phyloP scores from a whole-genome alignment of 2,888 invertebrate species.

The Leucoptera coffeella region DNA sequence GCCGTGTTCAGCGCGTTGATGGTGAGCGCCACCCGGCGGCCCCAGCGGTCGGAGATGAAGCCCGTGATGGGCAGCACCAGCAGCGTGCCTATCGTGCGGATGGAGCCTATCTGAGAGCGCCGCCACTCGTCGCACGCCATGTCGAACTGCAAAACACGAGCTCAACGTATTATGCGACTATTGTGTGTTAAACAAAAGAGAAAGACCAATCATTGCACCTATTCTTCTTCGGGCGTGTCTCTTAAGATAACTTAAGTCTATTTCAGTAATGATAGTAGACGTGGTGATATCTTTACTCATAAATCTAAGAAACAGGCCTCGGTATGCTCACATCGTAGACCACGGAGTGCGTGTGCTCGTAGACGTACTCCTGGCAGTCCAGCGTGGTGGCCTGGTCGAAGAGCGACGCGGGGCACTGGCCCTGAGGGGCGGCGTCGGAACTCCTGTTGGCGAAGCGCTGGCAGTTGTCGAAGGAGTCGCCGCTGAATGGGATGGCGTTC shows the following conservation, averaged over 20 bases:
- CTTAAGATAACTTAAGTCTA: no score
- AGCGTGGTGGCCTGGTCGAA: constrained; percentile 16
- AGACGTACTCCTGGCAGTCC: constrained; percentile 20
- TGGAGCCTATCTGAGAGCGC: constrained; percentile 65
- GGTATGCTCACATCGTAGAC: constrained; percentile 30
- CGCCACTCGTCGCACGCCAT: constrained; percentile 66
- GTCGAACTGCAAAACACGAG: constrained; percentile 51
- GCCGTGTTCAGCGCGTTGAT: constrained; percentile 57
- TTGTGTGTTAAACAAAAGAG: no score
- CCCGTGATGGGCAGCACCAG: constrained; percentile 66
- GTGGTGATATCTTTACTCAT: no score
- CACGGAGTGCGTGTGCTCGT: constrained; percentile 25
- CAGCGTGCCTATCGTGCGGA: constrained; percentile 66
- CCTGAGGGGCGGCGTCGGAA: constrained; percentile 4
- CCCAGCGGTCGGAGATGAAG: constrained; percentile 68
- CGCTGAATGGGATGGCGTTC: constrained; percentile 18
- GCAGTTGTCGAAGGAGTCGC: constrained; percentile 20
- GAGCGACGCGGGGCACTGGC: constrained; percentile 20
- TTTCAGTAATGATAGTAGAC: no score
- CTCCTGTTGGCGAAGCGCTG: constrained; percentile 15
- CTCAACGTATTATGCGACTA: no score
- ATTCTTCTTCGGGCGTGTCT: no score
- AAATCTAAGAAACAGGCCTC: not conserved
- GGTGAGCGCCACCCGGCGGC: constrained; percentile 57
- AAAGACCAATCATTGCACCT: no score